Percentiles rank a stretch among this genome's conserved stretches.
These are phyloP conservation scores for Notarius quadriscutis DNA, from an alignment of 2,113 vertebrate genomes.

Conservation along the genomic window DNA sequence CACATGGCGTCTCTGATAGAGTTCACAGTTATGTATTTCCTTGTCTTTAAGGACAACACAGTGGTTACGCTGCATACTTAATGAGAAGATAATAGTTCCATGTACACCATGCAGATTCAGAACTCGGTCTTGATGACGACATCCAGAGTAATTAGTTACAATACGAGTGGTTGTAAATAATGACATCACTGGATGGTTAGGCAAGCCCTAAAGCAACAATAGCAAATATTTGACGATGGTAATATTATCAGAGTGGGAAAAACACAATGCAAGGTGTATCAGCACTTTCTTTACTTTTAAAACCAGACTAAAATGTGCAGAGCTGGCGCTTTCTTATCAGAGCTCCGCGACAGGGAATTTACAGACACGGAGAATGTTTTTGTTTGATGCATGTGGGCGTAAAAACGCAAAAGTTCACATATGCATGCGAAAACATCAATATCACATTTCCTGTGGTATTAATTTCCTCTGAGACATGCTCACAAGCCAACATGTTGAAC, in stretches of 20 bases:
- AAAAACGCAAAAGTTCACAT: constrained; percentile 63
- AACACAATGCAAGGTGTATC: constrained; percentile 15
- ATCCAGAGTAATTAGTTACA: background rate
- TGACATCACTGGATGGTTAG: background rate
- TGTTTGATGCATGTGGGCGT: constrained; percentile 69
- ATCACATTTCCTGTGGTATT: constrained; percentile 79
- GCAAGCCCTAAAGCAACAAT: background rate
- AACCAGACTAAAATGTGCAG: constrained; percentile 43
- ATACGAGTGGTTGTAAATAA: constrained; percentile 2
- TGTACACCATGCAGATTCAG: background rate
- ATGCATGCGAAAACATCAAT: constrained; percentile 73
- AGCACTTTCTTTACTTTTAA: constrained; percentile 31
- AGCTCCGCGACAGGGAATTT: constrained; percentile 56
- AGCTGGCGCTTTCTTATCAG: constrained; percentile 51
- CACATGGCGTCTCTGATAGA: background rate
- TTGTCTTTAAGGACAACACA: background rate
- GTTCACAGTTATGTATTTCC: too few species aligned
- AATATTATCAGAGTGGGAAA: constrained; percentile 12
- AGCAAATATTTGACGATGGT: background rate
- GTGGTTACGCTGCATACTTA: background rate
- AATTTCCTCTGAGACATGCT: constrained; percentile 60
- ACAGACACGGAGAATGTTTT: constrained; percentile 48
- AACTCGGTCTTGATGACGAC: background rate
- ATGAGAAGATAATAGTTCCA: background rate
- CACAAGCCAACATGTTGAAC: constrained; percentile 50